Conservation (phyloP, 2,797 vertebrate genomes). For the Coregonus sp. region DNA sequence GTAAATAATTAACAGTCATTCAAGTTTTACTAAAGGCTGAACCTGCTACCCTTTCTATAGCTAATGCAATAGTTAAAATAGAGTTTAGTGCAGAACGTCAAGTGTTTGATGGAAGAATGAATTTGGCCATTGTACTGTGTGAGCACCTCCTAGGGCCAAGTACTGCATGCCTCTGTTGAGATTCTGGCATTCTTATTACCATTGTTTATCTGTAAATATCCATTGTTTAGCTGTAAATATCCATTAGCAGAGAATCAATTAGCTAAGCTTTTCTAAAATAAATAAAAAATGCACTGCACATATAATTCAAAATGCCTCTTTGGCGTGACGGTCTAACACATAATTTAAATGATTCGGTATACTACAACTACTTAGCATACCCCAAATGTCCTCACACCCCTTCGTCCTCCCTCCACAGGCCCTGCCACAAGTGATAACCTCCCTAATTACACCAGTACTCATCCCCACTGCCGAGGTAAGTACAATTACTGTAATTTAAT, state of each 20-base stretch:
- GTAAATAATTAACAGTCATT: constrained; percentile 1
- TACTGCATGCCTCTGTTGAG: no score
- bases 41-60: not conserved
- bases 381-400: not conserved
- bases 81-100: not conserved
- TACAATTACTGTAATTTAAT: not conserved
- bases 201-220: not conserved
- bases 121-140: not conserved
- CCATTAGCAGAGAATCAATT: not conserved
- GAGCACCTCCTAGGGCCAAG: not conserved
- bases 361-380: not conserved
- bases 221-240: not conserved
- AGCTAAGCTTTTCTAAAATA: not conserved
- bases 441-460: not conserved
- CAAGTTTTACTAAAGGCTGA: not conserved
- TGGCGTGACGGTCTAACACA: not conserved
- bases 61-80: not conserved
- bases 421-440: not conserved
- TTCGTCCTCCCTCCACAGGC: not conserved
- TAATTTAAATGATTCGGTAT: not conserved
- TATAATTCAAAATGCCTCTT: not conserved
- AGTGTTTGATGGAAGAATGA: not conserved
- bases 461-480: not conserved
- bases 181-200: no score
- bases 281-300: not conserved